Evolutionary conservation across 2,797 vertebrate species (phyloP).

Genomic region (Delichon dasypus): DNA sequence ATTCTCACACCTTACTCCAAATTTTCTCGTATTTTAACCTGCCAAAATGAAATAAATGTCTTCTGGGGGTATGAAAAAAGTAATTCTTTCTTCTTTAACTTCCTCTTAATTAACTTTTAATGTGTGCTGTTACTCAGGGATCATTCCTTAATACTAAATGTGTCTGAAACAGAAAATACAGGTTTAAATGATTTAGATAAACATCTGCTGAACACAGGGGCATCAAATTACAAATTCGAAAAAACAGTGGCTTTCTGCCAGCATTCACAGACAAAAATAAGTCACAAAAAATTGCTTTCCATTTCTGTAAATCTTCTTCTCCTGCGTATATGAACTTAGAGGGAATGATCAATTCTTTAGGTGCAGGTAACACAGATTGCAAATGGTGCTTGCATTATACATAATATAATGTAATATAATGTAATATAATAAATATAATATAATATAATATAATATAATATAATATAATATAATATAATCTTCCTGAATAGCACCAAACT

Average conservation of each 20-base stretch:
- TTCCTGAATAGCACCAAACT: background rate
- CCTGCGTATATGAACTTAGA: background rate
- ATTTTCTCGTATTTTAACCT: slow-evolving; percentile 56
- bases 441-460: background rate
- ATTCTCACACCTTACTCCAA: slow-evolving; percentile 43
- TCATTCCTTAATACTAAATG: slow-evolving; percentile 67
- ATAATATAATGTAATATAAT: no score
- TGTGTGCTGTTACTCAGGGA: slow-evolving; percentile 66
- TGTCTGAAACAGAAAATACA: slow-evolving; percentile 66
- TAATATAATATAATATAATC: no score
- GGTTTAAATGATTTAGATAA: slow-evolving; percentile 78
- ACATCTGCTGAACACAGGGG: slow-evolving; percentile 66
- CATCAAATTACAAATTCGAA: slow-evolving; percentile 61
- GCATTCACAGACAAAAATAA: background rate
- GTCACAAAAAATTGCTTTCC: background rate
- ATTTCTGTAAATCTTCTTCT: background rate
- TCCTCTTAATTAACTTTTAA: slow-evolving; percentile 79
- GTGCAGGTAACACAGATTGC: background rate
- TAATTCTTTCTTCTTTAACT: slow-evolving; percentile 63
- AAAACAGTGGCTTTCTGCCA: slow-evolving; percentile 55
- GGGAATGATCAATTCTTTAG: background rate
- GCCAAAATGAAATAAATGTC: slow-evolving; percentile 61
- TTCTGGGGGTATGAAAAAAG: slow-evolving; percentile 30
- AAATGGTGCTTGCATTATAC: background rate
- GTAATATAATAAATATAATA: background rate